Evolutionary conservation across 2,113 vertebrate genomes (phyloP).

Genomic region (Vulpes lagopus): DNA sequence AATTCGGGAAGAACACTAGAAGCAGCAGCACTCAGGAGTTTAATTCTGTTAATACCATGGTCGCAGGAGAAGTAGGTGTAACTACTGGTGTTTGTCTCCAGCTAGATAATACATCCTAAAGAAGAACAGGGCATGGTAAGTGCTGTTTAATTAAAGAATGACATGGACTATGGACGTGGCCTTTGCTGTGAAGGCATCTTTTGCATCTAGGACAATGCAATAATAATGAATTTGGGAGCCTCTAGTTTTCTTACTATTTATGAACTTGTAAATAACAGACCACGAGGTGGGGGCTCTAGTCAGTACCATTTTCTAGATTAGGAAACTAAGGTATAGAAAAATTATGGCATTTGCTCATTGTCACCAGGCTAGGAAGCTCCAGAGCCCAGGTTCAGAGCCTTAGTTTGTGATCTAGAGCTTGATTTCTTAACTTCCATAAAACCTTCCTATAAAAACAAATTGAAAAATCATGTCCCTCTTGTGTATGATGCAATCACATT

Average conservation of each 20-base stretch:
- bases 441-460: not conserved
- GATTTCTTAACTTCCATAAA: not conserved
- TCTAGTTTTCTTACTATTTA: not conserved
- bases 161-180: not conserved
- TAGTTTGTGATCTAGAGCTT: not conserved
- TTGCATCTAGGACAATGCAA: not conserved
- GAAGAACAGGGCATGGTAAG: not conserved
- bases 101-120: not conserved
- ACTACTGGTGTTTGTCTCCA: not conserved
- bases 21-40: not conserved
- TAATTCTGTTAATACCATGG: not conserved
- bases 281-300: not conserved
- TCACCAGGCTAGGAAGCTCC: not conserved
- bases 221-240: not conserved
- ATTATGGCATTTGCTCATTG: not conserved
- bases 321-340: conserved; percentile 5
- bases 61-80: not conserved
- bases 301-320: not conserved
- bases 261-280: not conserved
- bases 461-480: not conserved
- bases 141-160: not conserved
- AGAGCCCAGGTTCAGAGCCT: not conserved
- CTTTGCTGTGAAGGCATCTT: not conserved
- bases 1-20: not conserved
- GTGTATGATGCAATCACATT: not conserved